Conservation (phyloP, 2,797 vertebrate species). For the Dicrostonyx torquatus region DNA sequence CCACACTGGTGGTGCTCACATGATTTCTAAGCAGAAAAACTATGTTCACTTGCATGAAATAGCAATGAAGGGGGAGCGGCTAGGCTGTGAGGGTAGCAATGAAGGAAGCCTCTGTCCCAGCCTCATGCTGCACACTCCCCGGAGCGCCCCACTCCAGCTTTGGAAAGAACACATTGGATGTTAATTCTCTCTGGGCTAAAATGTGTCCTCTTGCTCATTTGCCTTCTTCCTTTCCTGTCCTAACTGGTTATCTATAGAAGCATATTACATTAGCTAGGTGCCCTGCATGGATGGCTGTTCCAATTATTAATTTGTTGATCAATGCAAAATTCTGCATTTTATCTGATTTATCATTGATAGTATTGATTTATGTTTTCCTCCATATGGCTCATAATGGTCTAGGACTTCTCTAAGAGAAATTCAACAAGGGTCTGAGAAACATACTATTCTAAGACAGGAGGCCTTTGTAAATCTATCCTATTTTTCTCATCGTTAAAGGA, state of each 20-base stretch:
- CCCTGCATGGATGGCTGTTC: constrained; percentile 11
- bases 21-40: constrained; percentile 18
- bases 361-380: constrained; percentile 62
- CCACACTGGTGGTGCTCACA: not conserved
- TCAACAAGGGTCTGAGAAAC: constrained; percentile 56
- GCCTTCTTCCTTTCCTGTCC: not conserved
- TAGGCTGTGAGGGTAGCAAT: not conserved
- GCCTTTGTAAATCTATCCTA: constrained; percentile 69
- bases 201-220: constrained; percentile 3
- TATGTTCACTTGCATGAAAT: not conserved
- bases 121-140: not conserved
- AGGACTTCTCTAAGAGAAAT: constrained; percentile 52
- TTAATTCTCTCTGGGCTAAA: not conserved
- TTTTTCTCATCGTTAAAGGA: constrained; percentile 76
- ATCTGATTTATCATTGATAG: constrained; percentile 55
- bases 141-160: not conserved
- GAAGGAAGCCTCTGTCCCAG: not conserved
- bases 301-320: constrained; percentile 60
- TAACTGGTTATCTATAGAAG: not conserved
- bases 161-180: not conserved
- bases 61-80: not conserved
- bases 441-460: constrained; percentile 67
- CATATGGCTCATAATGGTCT: constrained; percentile 36
- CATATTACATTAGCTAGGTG: not conserved
- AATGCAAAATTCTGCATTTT: constrained; percentile 56